Evolutionary conservation across 1,140 invertebrate species (phyloP).

Genomic region (Mylabris phalerata): DNA sequence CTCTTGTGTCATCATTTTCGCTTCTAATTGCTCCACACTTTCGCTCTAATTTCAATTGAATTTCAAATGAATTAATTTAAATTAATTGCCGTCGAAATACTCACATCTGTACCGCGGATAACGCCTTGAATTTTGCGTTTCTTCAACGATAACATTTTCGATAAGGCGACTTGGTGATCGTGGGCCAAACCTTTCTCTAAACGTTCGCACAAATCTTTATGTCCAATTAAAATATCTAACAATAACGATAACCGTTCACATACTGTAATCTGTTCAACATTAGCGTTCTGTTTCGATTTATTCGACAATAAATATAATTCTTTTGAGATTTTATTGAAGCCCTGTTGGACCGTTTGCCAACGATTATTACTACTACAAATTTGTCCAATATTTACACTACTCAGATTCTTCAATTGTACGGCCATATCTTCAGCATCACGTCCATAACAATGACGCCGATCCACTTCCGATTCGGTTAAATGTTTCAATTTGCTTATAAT

Average conservation of each 20-base stretch:
- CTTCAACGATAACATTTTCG: conserved; percentile 63
- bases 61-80: too few relatives aligned
- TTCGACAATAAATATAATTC: conserved; percentile 34
- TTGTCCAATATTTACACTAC: conserved; percentile 29
- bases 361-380: conserved; percentile 44
- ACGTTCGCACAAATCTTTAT: conserved; percentile 61
- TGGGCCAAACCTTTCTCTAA: conserved; percentile 61
- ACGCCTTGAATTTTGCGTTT: conserved; percentile 65
- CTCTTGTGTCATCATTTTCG: conserved; percentile 64
- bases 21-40: conserved; percentile 60
- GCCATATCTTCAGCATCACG: conserved; percentile 47
- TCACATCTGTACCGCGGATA: conserved; percentile 53
- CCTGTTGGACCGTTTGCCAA: conserved; percentile 49
- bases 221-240: conserved; percentile 55
- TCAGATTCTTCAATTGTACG: conserved; percentile 37
- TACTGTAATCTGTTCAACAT: conserved; percentile 45
- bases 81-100: conserved; percentile 18
- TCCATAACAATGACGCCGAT: conserved; percentile 43
- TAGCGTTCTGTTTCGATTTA: conserved; percentile 34
- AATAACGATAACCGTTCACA: conserved; percentile 58
- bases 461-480: conserved; percentile 46
- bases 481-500: conserved; percentile 46
- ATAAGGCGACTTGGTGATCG: conserved; percentile 62
- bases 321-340: conserved; percentile 12
- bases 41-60: conserved; percentile 45